Conservation (phyloP, 1,140 invertebrate species). For the Musca domestica region DNA sequence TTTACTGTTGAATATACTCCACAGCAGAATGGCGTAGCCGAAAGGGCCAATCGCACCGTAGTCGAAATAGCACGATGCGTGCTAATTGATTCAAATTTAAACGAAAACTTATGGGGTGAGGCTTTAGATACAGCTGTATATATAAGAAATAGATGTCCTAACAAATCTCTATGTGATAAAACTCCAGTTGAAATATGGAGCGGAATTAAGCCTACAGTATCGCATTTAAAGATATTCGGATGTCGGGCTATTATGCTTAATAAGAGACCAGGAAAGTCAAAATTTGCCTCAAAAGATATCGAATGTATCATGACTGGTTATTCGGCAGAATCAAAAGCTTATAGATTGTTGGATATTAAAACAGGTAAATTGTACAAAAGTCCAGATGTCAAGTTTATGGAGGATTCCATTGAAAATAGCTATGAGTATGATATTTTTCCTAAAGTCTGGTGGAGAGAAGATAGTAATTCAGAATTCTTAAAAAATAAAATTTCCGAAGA, state of each 20-base stretch:
- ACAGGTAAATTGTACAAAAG: conserved; percentile 35
- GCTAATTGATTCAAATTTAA: conserved; percentile 45
- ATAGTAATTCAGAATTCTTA: no score
- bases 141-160: conserved; percentile 33
- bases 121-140: no score
- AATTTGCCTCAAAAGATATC: conserved; percentile 45
- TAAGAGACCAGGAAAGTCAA: conserved; percentile 40
- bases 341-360: conserved; percentile 40
- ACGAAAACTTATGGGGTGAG: conserved; percentile 34
- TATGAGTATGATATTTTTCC: no score
- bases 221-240: conserved; percentile 46
- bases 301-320: conserved; percentile 54
- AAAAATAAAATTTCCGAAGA: no score
- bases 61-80: conserved; percentile 43
- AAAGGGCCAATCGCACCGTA: no score
- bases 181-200: conserved; percentile 52
- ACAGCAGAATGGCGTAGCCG: conserved; percentile 45
- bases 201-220: conserved; percentile 42
- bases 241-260: no score
- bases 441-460: no score
- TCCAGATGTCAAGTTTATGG: conserved; percentile 23
- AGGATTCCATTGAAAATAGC: no score
- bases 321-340: conserved; percentile 47
- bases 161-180: conserved; percentile 14
- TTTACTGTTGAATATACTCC: conserved; percentile 41